Percentiles rank a stretch among this genome's conserved stretches.
These are phyloP conservation scores for Drosophila quadrilineata DNA, from an alignment of 1,140 invertebrate genomes.

Conservation along the genomic window DNA sequence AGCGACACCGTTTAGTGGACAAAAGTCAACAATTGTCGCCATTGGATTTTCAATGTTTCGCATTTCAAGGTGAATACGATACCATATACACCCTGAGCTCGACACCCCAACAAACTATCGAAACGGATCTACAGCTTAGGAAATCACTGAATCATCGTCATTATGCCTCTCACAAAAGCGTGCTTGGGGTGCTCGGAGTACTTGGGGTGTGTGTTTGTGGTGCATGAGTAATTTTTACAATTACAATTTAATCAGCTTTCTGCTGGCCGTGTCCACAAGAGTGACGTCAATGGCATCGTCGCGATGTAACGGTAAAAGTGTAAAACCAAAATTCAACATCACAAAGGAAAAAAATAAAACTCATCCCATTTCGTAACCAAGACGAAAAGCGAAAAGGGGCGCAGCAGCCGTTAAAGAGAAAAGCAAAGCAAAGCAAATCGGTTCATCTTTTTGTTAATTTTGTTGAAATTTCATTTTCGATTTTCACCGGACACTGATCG, in stretches of 20 bases:
- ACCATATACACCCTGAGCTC: slow-evolving; percentile 30
- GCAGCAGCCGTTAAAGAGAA: slow-evolving; percentile 54
- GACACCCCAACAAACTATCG: slow-evolving; percentile 17
- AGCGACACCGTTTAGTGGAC: slow-evolving; percentile 10
- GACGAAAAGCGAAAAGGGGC: slow-evolving; percentile 39
- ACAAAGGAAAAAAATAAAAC: too few species aligned
- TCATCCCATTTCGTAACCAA: slow-evolving; percentile 54
- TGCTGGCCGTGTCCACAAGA: slow-evolving; percentile 2
- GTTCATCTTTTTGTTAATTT: slow-evolving; percentile 36
- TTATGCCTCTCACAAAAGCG: slow-evolving; percentile 34
- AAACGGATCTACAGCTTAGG: slow-evolving; percentile 63
- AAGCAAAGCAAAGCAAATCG: slow-evolving; percentile 38
- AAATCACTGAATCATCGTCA: slow-evolving; percentile 66
- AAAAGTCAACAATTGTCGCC: slow-evolving; percentile 29
- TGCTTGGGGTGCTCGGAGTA: too few species aligned
- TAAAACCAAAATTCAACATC: slow-evolving; percentile 28
- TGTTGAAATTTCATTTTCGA: slow-evolving; percentile 58
- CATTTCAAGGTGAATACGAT: slow-evolving; percentile 74
- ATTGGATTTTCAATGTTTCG: slow-evolving; percentile 28
- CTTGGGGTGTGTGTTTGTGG: slow-evolving; percentile 37
- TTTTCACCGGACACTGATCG: slow-evolving; percentile 55
- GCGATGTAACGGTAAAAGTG: slow-evolving; percentile 58
- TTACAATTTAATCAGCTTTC: slow-evolving; percentile 67
- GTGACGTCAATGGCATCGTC: slow-evolving; percentile 66
- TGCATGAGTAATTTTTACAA: slow-evolving; percentile 70